Percentiles rank a stretch among this genome's conserved stretches.
phyloP scores from a whole-genome alignment of 2,888 invertebrate species.

The Tupiocoris notatus region DNA sequence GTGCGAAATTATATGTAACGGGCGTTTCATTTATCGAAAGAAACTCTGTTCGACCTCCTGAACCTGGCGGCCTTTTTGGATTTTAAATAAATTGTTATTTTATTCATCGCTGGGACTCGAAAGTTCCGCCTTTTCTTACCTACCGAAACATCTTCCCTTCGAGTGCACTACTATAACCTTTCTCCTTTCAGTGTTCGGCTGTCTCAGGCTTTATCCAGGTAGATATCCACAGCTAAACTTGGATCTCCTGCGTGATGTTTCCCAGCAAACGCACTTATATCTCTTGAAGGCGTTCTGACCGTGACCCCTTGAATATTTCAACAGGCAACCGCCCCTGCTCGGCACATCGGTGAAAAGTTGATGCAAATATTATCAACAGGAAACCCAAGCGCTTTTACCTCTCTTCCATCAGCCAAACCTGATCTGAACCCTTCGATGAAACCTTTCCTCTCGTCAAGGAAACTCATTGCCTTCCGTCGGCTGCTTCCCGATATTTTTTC shows the following conservation, averaged over 20 bases:
- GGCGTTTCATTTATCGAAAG: too few relatives aligned
- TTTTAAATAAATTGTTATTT: slow-evolving; percentile 16
- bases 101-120: slow-evolving; percentile 11
- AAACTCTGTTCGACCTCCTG: background rate
- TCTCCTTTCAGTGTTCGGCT: background rate
- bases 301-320: slow-evolving; percentile 20
- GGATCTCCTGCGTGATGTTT: background rate
- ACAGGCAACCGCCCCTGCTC: slow-evolving; percentile 17
- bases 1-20: too few relatives aligned
- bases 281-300: background rate
- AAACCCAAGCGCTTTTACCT: too few relatives aligned
- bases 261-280: background rate
- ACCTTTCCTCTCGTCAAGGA: too few relatives aligned
- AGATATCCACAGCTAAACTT: background rate
- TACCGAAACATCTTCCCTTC: background rate
- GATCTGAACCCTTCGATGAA: too few relatives aligned
- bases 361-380: slow-evolving; percentile 32
- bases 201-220: background rate
- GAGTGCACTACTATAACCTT: background rate
- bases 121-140: background rate
- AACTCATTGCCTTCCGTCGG: too few relatives aligned
- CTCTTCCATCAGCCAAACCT: too few relatives aligned
- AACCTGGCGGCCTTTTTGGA: background rate
- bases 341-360: slow-evolving; percentile 18
- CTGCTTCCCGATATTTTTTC: too few relatives aligned